Base-by-base conservation (phyloP, 92 coral and sea anemone genomes). In the Palythoa caribaeorum region DNA sequence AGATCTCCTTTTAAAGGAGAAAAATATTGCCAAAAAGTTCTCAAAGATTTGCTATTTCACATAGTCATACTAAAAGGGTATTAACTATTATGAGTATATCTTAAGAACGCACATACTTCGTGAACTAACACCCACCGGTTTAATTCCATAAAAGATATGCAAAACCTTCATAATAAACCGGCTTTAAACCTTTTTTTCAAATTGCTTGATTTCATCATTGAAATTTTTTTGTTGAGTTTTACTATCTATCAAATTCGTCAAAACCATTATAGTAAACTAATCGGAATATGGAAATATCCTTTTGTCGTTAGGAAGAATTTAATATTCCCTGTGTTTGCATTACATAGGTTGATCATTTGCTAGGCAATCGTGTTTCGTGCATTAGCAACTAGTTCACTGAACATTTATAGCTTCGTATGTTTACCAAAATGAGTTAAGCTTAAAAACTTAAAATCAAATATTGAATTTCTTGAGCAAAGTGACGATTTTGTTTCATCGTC, bases 381-480 rank as follows among this genome's bases (percentile, higher is more conserved):
- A 51, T 81, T 81, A 57, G 73, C 66, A 69, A 76, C 78, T 2
- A 73, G 78, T 40, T 37, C 39, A 52, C 28, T 0, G 28, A 28
- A 44, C 54, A 44, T 2, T 7, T 17, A 38, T 17, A 14, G 19
- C 39, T 73, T 53, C 47, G 38, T 37, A 9, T 20, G 2, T 81
- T 21, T 5, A 38, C 9, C 75, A 66, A 66, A 65, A 14, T n/a
- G 47, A 81, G 66, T 81, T 68, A 66, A 68, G 14, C 73, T 44
- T 10, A 11, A 35, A 28, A 80, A 80, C 21, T 16, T 9, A 2
- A 37, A 65, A 68, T 19, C 15, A 19, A 63, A 63, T 9, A 63
- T 60, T 51, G 66, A 38, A 35, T 66, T 66, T 81, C 19, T 13
- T 35, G 36, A 66, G 47, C 86, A 65, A 38, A n/a, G 44, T 35